A percentile compares a stretch with the other conserved stretches of the same genome.
These are phyloP conservation scores for Dryas iulia DNA, from an alignment of 1,140 invertebrate genomes.

Conservation along the genomic window DNA sequence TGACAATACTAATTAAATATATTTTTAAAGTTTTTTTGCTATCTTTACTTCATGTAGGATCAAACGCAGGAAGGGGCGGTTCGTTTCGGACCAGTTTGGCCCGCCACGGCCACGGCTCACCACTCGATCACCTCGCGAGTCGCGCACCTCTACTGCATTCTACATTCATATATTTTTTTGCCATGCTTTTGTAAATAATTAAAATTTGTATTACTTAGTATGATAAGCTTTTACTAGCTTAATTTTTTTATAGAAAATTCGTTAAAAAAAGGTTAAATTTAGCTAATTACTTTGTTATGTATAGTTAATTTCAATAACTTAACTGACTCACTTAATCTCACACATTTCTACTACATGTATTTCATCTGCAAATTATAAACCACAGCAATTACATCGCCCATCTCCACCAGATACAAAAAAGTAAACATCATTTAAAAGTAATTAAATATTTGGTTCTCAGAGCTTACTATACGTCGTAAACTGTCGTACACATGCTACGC, in stretches of 20 bases:
- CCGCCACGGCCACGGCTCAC: slow-evolving; percentile 22
- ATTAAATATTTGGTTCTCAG: slow-evolving; percentile 1
- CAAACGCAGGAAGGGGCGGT: slow-evolving; percentile 60
- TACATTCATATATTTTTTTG: slow-evolving; percentile 22
- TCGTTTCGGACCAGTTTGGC: slow-evolving; percentile 55
- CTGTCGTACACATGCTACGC: slow-evolving; percentile 5
- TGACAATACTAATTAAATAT: no score
- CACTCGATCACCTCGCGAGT: slow-evolving; percentile 40
- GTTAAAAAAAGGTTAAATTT: no score
- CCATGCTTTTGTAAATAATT: slow-evolving; percentile 14
- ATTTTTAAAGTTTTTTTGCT: slow-evolving; percentile 23
- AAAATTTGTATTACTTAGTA: background rate
- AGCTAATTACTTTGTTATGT: no score
- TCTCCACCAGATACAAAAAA: background rate
- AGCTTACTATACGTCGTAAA: background rate
- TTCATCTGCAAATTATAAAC: no score
- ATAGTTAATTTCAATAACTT: background rate
- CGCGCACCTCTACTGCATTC: slow-evolving; percentile 6
- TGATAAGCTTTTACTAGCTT: background rate
- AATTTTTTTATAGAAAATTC: background rate
- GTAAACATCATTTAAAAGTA: slow-evolving; percentile 1
- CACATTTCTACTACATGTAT: no score
- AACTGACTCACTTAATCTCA: no score
- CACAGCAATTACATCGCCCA: no score
- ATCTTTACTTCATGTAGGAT: slow-evolving; percentile 31